Conservation (phyloP, 2,113 vertebrate species). For the Ranitomeya imitator region DNA sequence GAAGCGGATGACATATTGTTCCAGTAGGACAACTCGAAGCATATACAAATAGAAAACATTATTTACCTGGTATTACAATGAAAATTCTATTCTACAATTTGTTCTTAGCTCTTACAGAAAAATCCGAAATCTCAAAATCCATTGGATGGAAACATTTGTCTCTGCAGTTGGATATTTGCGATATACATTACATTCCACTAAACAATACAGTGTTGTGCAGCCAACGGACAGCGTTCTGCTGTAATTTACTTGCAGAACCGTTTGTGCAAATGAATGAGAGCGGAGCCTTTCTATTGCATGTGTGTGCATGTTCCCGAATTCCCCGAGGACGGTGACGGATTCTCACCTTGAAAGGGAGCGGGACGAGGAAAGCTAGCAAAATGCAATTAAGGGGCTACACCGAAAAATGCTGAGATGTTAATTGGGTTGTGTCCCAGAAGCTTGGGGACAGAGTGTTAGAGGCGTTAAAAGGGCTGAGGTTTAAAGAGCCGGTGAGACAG, state of each 20-base stretch:
- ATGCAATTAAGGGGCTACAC: conserved; percentile 87
- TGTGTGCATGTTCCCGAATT: conserved; percentile 34
- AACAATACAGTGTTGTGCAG: background rate
- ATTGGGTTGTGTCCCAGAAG: conserved; percentile 87
- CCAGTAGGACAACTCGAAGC: too few relatives aligned
- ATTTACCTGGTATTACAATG: background rate
- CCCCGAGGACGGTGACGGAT: conserved; percentile 48
- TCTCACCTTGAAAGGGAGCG: conserved; percentile 83
- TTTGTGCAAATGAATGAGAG: background rate
- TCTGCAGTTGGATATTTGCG: background rate
- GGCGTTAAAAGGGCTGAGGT: conserved; percentile 86
- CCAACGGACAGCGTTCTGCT: background rate
- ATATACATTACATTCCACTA: background rate
- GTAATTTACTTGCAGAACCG: background rate
- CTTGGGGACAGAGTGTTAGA: conserved; percentile 83
- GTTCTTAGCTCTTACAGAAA: background rate
- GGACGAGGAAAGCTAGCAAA: conserved; percentile 82
- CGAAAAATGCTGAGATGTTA: conserved; percentile 87
- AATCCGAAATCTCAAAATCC: background rate
- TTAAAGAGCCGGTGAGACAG: conserved; percentile 77
- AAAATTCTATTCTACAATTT: background rate
- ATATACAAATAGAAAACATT: background rate
- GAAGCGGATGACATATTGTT: too few relatives aligned
- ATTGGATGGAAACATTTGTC: background rate
- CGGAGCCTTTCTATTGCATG: conserved; percentile 27